Base-by-base conservation (phyloP, 1,140 invertebrate species). In the Dolichoris vasculosae region DNA sequence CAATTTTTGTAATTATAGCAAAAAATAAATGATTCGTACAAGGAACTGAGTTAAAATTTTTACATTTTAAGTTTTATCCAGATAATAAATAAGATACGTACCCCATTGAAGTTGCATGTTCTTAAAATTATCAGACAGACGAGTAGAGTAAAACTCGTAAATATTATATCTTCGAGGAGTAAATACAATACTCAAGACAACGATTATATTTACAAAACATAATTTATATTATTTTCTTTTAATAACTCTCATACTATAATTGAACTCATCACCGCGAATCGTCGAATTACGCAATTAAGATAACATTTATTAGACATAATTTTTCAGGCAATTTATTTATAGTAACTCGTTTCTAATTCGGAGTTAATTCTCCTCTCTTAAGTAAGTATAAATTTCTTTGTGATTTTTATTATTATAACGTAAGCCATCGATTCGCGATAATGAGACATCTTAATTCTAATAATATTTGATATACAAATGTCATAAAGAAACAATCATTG, bases 391-490 rank as follows among this genome's bases (percentile, higher is more conserved):
- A n/a, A n/a, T n/a, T n/a, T n/a, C n/a, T n/a, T n/a, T n/a, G n/a
- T n/a, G n/a, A n/a, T n/a, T n/a, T n/a, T n/a, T n/a, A 59, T 59
- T 59, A 26, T 4, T 2, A 59, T 59, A 9, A 26, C 23, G 17
- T 17, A 20, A 80, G 11, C 26, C 26, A 64, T 71, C 20, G 46
- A 82, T 38, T 51, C 17, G 13, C 64, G 64, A 82, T 4, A 23
- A 71, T 46, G 40, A 43, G 40, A 20, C 15, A 20, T 43, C n/a
- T 80, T 64, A 67, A 40, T 26, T 30, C 59, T 67, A 67, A 75
- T 51, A 73, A 43, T 73, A 73, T 77, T 75, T 32, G 4, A 69
- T 84, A 77, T 83, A 83, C 71, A 76, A 84, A 40, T 30, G 32
- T 32, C 63, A 69, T 69, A 51, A 84, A 84, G 20, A 43, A 78